Base-by-base conservation (phyloP, 2,797 vertebrate species). In the Acanthurus lineatus region DNA sequence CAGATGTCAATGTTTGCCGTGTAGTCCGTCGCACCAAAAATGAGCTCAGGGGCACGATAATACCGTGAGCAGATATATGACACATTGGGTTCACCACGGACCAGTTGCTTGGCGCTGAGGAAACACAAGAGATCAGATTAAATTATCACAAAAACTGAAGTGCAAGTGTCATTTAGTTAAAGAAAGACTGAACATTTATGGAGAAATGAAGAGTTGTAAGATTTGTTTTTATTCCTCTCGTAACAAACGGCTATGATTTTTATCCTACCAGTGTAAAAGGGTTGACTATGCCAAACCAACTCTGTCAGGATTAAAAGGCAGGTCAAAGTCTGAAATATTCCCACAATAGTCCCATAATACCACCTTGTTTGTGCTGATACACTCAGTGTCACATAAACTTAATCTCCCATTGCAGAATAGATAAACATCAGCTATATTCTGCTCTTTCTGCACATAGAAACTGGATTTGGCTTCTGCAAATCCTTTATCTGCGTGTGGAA, bases 21-120 rank as follows among this genome's bases (percentile, higher is more conserved):
- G 93, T 98, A 98, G 92, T 98, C 97, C 0, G 97, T 98, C 92
- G 97, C 97, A 86, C 97, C 97, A 15, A 98, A 98, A 94, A 98
- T 98, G 89, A 98, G 97, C 94, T 98, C 97, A 0, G 97, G 97
- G 74, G 97, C 97, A 49, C 97, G 96, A 88, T 98, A 98, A 93
- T 98, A 98, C 89, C 97, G 96, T n/a, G 97, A 98, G 89, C 97
- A 98, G 92, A 98, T 98, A 93, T 98, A 98, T 77, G 97, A 98
- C 80, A 98, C 97, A 0, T 98, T 98, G 16, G 97, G 97, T 89
- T 98, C 97, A 2, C 97, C 97, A 1, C 96, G 95, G 69, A 98
- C 96, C 88, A 98, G 88, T 92, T 98, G 97, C 93, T 98, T 98
- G 9, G 97, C 97, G 81, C 97, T 98, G 9, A 74, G 6, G n/a